These are phyloP conservation scores for Chaunax sp. DNA, from an alignment of 2,797 vertebrate genomes.

Conservation along the genomic window DNA sequence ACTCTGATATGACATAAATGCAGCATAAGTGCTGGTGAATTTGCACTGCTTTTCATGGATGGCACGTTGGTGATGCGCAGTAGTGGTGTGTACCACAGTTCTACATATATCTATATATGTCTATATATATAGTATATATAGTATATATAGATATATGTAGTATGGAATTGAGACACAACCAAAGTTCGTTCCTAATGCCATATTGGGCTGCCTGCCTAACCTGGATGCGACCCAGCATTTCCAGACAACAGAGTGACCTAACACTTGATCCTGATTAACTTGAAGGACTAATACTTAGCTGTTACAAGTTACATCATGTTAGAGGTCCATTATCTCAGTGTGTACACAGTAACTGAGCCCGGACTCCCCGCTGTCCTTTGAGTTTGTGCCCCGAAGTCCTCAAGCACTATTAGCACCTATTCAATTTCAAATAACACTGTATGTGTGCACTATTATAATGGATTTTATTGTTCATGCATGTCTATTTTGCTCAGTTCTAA, in stretches of 20 bases:
- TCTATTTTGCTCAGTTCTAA: too few relatives aligned
- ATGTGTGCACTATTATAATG: background rate
- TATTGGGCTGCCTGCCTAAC: constrained; percentile 10
- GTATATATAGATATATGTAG: too few relatives aligned
- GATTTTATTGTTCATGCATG: background rate
- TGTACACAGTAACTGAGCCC: background rate
- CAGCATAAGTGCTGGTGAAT: background rate
- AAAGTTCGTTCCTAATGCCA: background rate
- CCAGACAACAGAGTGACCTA: constrained; percentile 7
- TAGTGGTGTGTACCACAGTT: too few relatives aligned
- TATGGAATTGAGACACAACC: constrained; percentile 21
- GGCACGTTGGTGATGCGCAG: background rate
- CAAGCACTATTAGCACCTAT: too few relatives aligned
- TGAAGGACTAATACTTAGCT: too few relatives aligned
- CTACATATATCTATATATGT: too few relatives aligned
- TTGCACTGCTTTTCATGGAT: background rate
- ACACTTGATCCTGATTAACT: constrained; percentile 31
- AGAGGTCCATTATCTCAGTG: background rate
- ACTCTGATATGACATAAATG: background rate
- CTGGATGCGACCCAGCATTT: constrained; percentile 21
- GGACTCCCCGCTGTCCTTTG: too few relatives aligned
- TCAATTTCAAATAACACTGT: too few relatives aligned
- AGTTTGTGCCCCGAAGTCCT: too few relatives aligned
- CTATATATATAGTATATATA: too few relatives aligned
- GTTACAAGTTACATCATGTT: constrained; percentile 2